phyloP scores from a whole-genome alignment of 2,888 invertebrate species.

The Anorthoa munda region DNA sequence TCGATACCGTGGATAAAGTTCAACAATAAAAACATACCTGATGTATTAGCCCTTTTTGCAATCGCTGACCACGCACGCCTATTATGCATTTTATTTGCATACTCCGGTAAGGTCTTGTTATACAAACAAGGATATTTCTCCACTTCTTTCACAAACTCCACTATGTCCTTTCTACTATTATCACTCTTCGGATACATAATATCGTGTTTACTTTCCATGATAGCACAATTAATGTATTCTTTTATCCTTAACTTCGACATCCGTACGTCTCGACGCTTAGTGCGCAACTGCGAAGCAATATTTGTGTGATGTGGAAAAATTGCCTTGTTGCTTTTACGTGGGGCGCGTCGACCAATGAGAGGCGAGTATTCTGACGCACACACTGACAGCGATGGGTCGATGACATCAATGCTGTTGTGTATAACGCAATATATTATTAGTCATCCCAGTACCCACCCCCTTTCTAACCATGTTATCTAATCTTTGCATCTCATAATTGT shows the following conservation, averaged over 20 bases:
- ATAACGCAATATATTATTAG: slow-evolving; percentile 16
- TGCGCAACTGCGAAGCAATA: slow-evolving; percentile 69
- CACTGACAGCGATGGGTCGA: slow-evolving; percentile 41
- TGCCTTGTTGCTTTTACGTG: slow-evolving; percentile 35
- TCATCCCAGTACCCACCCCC: no score
- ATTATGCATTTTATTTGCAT: slow-evolving; percentile 67
- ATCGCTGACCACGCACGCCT: slow-evolving; percentile 64
- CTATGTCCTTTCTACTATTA: slow-evolving; percentile 63
- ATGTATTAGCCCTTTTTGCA: slow-evolving; percentile 62
- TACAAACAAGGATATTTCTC: slow-evolving; percentile 70
- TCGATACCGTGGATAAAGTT: slow-evolving; percentile 26
- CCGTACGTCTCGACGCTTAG: slow-evolving; percentile 31
- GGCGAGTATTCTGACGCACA: slow-evolving; percentile 48
- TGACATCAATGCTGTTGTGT: slow-evolving; percentile 50
- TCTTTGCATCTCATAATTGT: no score
- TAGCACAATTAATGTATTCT: slow-evolving; percentile 38
- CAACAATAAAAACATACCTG: slow-evolving; percentile 35
- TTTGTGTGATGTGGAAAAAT: slow-evolving; percentile 49
- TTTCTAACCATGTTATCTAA: no score
- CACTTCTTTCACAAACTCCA: slow-evolving; percentile 70
- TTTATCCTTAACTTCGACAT: slow-evolving; percentile 37
- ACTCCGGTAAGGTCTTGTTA: slow-evolving; percentile 66
- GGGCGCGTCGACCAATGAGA: slow-evolving; percentile 51
- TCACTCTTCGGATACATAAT: slow-evolving; percentile 65
- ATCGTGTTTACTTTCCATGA: slow-evolving; percentile 60